Conservation (phyloP, 2,113 vertebrate genomes). For the Fregetta grallaria region DNA sequence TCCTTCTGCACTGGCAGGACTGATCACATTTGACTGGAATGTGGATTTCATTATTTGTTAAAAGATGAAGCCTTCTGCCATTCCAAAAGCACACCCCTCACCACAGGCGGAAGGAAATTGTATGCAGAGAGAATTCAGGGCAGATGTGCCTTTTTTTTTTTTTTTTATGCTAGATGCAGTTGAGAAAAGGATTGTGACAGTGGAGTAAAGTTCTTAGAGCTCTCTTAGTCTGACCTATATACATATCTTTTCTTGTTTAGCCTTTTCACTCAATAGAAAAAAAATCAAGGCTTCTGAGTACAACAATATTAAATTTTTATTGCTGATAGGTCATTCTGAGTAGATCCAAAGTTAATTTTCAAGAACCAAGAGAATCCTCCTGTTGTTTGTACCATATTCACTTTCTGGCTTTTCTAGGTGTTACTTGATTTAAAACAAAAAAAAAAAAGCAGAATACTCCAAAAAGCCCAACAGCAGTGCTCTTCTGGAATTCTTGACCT, state of each 20-base stretch:
- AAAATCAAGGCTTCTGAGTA: background rate
- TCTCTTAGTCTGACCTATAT: background rate
- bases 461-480: background rate
- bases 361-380: background rate
- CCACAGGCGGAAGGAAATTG: background rate
- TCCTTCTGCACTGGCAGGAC: background rate
- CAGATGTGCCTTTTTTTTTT: background rate
- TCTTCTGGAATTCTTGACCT: background rate
- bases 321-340: background rate
- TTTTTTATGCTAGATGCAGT: background rate
- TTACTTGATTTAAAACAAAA: background rate
- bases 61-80: background rate
- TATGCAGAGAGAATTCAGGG: background rate
- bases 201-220: background rate
- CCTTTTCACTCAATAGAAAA: background rate
- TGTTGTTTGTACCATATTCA: background rate
- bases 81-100: background rate
- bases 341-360: background rate
- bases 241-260: background rate
- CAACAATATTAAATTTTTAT: background rate
- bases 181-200: background rate
- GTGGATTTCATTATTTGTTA: constrained; percentile 6
- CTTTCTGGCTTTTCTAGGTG: background rate
- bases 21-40: constrained; percentile 29
- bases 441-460: background rate